Evolutionary conservation across 2,113 vertebrate genomes (phyloP).

Genomic region (Crotalus viridis): DNA sequence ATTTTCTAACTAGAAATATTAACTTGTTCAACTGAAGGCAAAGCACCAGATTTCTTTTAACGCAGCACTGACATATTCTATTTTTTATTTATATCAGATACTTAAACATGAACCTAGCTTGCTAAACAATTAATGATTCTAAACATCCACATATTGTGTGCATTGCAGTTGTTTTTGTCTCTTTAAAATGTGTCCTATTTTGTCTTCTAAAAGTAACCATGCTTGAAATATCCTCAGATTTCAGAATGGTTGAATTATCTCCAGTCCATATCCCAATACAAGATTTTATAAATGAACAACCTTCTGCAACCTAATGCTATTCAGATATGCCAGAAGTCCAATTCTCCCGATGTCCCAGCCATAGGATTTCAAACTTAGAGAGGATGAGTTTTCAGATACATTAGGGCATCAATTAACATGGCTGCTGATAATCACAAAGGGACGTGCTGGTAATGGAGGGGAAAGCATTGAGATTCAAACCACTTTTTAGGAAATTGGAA

Average conservation of each 20-base stretch:
- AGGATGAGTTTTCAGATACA: neutral
- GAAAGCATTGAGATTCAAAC: neutral
- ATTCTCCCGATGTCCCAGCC: neutral
- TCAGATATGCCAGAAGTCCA: neutral
- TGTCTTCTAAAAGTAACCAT: neutral
- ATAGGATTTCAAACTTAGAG: neutral
- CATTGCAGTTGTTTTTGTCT: neutral
- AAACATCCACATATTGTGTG: neutral
- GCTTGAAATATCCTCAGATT: neutral
- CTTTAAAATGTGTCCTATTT: neutral
- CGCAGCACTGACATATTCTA: neutral
- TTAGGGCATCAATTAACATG: neutral
- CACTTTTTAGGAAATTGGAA: neutral
- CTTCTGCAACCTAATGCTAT: neutral
- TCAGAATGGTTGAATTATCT: neutral
- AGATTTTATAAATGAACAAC: neutral
- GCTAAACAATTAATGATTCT: neutral
- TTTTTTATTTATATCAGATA: neutral
- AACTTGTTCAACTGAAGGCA: constrained; percentile 35
- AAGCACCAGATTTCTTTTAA: constrained; percentile 36
- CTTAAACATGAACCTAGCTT: neutral
- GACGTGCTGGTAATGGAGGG: neutral
- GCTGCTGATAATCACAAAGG: neutral
- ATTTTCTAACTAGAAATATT: constrained; percentile 42
- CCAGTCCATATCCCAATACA: neutral